phyloP scores from a whole-genome alignment of 2,888 invertebrate genomes.

The Ennomos erosarius region DNA sequence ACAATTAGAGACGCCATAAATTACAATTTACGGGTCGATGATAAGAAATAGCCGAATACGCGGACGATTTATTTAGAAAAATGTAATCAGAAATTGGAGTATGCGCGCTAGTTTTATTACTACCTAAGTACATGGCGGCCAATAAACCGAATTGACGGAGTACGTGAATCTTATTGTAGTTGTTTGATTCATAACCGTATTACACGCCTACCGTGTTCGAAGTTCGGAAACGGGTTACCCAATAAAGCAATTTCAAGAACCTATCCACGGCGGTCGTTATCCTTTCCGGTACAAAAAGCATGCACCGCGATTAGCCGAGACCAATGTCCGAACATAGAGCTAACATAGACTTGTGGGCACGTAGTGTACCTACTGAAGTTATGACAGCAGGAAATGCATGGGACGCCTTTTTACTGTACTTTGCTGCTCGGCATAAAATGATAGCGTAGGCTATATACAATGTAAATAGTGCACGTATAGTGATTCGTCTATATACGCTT shows the following conservation, averaged over 20 bases:
- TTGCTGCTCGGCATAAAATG: conserved; percentile 15
- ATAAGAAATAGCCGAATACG: conserved; percentile 32
- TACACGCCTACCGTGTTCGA: conserved; percentile 68
- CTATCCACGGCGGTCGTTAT: conserved; percentile 73
- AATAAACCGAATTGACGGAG: conserved; percentile 18
- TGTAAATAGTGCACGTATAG: conserved; percentile 10
- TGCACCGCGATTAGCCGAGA: conserved; percentile 63
- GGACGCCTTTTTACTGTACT: conserved; percentile 33
- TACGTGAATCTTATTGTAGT: conserved; percentile 49
- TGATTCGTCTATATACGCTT: neutral
- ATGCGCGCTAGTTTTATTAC: conserved; percentile 30
- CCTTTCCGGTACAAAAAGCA: conserved; percentile 73
- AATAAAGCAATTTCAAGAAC: conserved; percentile 80
- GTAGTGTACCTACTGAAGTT: conserved; percentile 27
- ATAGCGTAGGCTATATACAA: conserved; percentile 3
- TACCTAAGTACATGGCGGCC: conserved; percentile 19
- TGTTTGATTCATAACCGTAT: conserved; percentile 47
- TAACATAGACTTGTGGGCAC: conserved; percentile 35
- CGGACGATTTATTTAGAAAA: conserved; percentile 32
- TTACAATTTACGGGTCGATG: conserved; percentile 28
- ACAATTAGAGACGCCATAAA: conserved; percentile 38
- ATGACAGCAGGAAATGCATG: conserved; percentile 25
- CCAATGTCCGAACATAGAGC: conserved; percentile 56
- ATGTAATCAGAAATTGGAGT: conserved; percentile 26
- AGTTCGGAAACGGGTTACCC: conserved; percentile 76